Evolutionary conservation across 2,888 invertebrate species (phyloP).

Genomic region (Leucania comma): DNA sequence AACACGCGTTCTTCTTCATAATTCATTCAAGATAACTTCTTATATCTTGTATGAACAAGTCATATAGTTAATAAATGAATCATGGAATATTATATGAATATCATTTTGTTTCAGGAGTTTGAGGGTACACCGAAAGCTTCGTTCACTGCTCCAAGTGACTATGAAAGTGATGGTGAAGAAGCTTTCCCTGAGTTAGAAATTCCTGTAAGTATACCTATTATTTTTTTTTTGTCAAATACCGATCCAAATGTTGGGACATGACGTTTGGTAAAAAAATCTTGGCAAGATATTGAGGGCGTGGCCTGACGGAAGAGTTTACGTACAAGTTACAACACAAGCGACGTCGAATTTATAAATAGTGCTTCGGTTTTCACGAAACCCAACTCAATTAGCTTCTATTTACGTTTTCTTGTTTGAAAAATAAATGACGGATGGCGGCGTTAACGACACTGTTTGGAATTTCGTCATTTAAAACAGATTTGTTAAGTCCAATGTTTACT

Average conservation of each 20-base stretch:
- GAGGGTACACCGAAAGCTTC: constrained; percentile 80
- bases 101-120: constrained; percentile 76
- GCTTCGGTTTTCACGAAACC: constrained; percentile 27
- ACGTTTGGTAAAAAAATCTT: constrained; percentile 39
- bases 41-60: constrained; percentile 5
- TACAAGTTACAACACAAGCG: constrained; percentile 27
- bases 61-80: constrained; percentile 26
- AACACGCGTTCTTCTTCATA: constrained; percentile 56
- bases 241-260: constrained; percentile 11
- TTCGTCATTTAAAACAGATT: constrained; percentile 54
- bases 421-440: constrained; percentile 22
- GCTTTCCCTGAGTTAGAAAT: constrained; percentile 86
- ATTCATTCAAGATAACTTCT: constrained; percentile 39
- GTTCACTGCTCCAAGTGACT: constrained; percentile 79
- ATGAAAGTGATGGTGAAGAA: constrained; percentile 89
- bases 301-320: constrained; percentile 34
- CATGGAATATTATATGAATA: constrained; percentile 12
- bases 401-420: constrained; percentile 36
- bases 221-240: not conserved
- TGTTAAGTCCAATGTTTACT: constrained; percentile 63
- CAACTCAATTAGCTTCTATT: constrained; percentile 18
- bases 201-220: constrained; percentile 79
- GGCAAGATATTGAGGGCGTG: constrained; percentile 56
- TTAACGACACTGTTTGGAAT: constrained; percentile 61
- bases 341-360: constrained; percentile 39